A percentile compares a stretch with the other conserved stretches of the same genome.
These are phyloP conservation scores for Euschistus heros DNA, from an alignment of 1,140 invertebrate species.

Conservation along the genomic window DNA sequence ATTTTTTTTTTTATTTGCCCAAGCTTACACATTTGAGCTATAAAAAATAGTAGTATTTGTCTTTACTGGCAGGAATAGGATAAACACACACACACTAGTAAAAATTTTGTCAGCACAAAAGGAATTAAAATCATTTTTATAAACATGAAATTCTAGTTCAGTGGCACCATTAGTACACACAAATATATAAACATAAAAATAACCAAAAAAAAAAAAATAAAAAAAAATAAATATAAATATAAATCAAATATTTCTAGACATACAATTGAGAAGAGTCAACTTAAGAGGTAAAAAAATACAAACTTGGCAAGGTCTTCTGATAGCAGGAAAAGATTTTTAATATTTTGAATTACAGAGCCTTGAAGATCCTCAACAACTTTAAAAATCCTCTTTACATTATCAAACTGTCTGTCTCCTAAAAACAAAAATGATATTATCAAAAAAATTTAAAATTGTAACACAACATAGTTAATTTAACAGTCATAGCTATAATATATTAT, in stretches of 20 bases:
- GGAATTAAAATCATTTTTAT: no score
- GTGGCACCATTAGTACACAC: no score
- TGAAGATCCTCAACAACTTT: slow-evolving; percentile 86
- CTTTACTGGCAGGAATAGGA: no score
- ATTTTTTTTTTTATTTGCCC: no score
- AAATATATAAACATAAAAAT: not conserved
- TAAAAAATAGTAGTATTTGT: no score
- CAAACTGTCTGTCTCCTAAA: slow-evolving; percentile 75
- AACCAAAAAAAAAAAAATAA: not conserved
- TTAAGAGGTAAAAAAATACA: slow-evolving; percentile 27
- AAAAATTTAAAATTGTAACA: not conserved
- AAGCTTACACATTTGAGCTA: no score
- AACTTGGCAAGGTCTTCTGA: slow-evolving; percentile 76
- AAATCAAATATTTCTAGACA: not conserved
- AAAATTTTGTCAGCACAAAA: no score
- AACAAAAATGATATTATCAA: not conserved
- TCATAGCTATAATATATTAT: not conserved
- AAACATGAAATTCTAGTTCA: no score
- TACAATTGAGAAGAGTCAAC: not conserved
- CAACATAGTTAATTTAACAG: not conserved
- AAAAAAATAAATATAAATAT: not conserved
- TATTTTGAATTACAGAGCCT: slow-evolving; percentile 77
- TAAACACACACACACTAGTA: no score
- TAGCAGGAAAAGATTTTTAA: slow-evolving; percentile 71
- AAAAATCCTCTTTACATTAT: slow-evolving; percentile 90